These are phyloP conservation scores for Sus cebifrons DNA, from an alignment of 2,797 vertebrate genomes.

Conservation along the genomic window DNA sequence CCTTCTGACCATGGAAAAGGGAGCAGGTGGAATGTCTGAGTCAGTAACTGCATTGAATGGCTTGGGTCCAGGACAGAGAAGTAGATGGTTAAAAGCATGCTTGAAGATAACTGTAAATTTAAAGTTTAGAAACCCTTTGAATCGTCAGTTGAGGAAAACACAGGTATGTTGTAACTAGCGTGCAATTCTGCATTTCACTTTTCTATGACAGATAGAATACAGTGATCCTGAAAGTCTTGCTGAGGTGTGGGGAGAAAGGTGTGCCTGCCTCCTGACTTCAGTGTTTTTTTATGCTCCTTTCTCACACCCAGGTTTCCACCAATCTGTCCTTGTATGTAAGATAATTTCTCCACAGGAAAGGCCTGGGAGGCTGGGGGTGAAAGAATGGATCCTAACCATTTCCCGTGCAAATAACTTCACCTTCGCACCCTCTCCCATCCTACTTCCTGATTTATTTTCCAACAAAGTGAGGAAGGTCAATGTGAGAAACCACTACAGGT, in stretches of 20 bases:
- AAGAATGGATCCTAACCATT: not conserved
- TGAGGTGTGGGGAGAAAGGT: not conserved
- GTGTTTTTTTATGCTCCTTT: not conserved
- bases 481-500: not conserved
- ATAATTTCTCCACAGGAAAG: not conserved
- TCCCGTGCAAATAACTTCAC: not conserved
- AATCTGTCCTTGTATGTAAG: not conserved
- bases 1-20: not conserved
- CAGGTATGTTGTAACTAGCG: not conserved
- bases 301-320: not conserved
- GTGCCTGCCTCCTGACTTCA: not conserved
- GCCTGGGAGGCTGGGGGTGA: not conserved
- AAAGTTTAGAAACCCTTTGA: not conserved
- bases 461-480: not conserved
- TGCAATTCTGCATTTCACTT: not conserved
- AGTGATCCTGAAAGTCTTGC: not conserved
- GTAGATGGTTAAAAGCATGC: not conserved
- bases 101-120: not conserved
- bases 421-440: not conserved
- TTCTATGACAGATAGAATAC: not conserved
- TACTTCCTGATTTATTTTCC: not conserved
- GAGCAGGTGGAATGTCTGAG: not conserved
- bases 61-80: not conserved
- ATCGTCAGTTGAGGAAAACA: not conserved
- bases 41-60: not conserved